Conservation (phyloP, 2,113 vertebrate genomes). For the Rhea americana region DNA sequence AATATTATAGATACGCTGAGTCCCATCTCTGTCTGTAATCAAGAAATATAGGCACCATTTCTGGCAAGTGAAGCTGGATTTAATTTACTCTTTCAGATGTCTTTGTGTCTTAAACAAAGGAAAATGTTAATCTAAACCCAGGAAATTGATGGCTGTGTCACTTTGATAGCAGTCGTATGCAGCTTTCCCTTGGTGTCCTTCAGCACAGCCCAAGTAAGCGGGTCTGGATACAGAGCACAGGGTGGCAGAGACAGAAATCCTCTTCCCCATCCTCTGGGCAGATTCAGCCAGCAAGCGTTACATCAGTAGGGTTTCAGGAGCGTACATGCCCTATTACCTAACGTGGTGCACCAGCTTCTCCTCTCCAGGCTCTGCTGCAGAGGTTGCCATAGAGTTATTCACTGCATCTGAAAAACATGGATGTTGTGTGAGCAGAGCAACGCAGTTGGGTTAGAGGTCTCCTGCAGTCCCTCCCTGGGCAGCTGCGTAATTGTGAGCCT, state of each 20-base stretch:
- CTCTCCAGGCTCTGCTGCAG: background rate
- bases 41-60: fast-evolving
- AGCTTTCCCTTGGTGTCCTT: fast-evolving
- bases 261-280: no score
- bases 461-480: background rate
- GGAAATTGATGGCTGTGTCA: fast-evolving
- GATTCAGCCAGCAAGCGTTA: background rate
- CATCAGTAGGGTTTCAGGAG: fast-evolving
- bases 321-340: fast-evolving
- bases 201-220: fast-evolving
- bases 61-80: background rate
- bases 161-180: background rate
- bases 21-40: background rate
- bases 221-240: fast-evolving
- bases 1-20: fast-evolving
- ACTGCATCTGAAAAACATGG: background rate
- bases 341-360: fast-evolving
- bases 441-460: fast-evolving
- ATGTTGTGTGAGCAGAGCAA: background rate
- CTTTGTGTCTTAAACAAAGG: background rate
- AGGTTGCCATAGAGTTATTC: background rate
- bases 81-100: background rate
- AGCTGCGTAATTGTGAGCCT: fast-evolving
- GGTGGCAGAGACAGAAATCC: background rate
- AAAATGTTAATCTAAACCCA: fast-evolving